Conservation (phyloP, 1,140 invertebrate genomes). For the Scaptomyza montana region DNA sequence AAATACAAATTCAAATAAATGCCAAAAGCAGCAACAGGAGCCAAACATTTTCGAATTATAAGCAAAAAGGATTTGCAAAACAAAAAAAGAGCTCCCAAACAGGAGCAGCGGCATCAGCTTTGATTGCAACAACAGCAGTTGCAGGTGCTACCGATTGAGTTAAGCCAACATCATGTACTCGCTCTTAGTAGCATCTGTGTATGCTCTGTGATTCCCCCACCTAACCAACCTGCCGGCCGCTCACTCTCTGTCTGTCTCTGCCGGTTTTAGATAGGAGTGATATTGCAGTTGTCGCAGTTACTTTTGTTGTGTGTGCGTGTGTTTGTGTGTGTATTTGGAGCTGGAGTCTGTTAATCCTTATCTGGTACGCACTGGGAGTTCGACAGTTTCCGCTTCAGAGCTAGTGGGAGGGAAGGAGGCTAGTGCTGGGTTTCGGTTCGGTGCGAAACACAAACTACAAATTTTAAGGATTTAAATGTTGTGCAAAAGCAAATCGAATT, state of each 20-base stretch:
- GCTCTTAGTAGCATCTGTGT: constrained; percentile 24
- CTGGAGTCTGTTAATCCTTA: constrained; percentile 49
- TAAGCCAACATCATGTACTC: constrained; percentile 72
- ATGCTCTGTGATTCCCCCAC: background rate
- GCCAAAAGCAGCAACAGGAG: constrained; percentile 77
- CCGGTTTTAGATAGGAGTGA: constrained; percentile 6
- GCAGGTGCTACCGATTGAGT: constrained; percentile 78
- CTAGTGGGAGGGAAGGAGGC: background rate
- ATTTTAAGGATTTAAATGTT: constrained; percentile 81
- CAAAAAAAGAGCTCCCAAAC: constrained; percentile 39
- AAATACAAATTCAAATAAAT: constrained; percentile 80
- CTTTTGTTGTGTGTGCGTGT: constrained; percentile 1
- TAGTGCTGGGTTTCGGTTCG: background rate
- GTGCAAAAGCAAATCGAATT: constrained; percentile 60
- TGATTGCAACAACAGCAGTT: constrained; percentile 26
- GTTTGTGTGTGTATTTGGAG: constrained; percentile 5
- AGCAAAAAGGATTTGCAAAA: constrained; percentile 76
- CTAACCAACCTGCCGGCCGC: background rate
- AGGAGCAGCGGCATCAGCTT: constrained; percentile 15
- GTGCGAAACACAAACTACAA: constrained; percentile 53
- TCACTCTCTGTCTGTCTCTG: background rate
- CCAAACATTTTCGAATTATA: constrained; percentile 77
- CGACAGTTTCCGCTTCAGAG: constrained; percentile 25
- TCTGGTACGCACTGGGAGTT: constrained; percentile 38
- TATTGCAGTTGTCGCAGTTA: constrained; percentile 29